These are phyloP conservation scores for Prionailurus bengalensis DNA, from an alignment of 2,113 vertebrate species.

Conservation along the genomic window DNA sequence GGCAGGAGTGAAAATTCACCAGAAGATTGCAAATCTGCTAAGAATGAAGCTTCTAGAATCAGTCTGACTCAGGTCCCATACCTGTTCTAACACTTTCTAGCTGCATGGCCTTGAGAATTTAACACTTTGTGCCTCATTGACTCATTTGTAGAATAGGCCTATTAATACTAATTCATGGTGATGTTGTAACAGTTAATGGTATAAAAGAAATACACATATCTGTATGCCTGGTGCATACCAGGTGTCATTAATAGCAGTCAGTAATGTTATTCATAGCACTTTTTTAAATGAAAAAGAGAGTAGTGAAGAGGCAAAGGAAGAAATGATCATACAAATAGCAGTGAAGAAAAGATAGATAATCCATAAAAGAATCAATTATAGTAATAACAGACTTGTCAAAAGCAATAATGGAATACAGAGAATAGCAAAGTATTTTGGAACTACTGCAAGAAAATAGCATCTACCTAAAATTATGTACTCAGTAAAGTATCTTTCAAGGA, in stretches of 20 bases:
- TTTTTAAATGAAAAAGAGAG: not conserved
- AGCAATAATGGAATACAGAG: not conserved
- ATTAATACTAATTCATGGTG: not conserved
- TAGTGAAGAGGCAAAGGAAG: not conserved
- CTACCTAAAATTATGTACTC: not conserved
- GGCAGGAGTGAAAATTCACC: not conserved
- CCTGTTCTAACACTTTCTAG: not conserved
- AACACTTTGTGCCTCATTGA: not conserved
- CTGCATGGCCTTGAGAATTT: not conserved
- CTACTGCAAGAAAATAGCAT: not conserved
- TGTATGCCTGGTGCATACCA: not conserved
- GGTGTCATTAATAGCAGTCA: not conserved
- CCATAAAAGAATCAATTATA: not conserved
- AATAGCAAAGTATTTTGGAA: not conserved
- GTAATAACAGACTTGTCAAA: not conserved
- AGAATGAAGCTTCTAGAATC: not conserved
- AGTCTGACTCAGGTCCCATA: not conserved
- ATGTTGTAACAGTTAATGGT: not conserved
- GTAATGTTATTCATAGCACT: not conserved
- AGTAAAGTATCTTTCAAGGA: not conserved
- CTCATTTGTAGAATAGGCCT: not conserved
- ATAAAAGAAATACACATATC: not conserved
- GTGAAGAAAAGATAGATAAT: not conserved
- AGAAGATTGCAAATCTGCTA: not conserved
- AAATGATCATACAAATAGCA: slow-evolving; percentile 11